Percentiles rank a stretch among this genome's conserved stretches.
Evolutionary conservation across 1,140 invertebrate genomes (phyloP).

Genomic region (Formica selysi): DNA sequence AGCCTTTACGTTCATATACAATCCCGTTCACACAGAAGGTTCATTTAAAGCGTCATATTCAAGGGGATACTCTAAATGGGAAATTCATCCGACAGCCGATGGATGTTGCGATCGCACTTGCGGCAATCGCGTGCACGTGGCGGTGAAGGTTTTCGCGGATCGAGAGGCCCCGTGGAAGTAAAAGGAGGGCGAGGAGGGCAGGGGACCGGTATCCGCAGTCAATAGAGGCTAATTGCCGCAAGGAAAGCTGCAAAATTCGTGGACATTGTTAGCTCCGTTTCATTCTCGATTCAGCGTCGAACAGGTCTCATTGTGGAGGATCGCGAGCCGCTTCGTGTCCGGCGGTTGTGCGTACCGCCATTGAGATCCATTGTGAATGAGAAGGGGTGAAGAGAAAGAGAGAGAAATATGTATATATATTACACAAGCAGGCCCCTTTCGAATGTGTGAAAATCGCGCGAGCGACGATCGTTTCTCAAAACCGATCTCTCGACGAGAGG

Average conservation of each 20-base stretch:
- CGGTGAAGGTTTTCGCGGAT: conserved; percentile 40
- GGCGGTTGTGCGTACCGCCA: conserved; percentile 20
- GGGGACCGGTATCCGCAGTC: conserved; percentile 65
- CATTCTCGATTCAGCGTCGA: conserved; percentile 61
- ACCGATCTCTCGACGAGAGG: background rate
- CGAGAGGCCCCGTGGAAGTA: conserved; percentile 8
- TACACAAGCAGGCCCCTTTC: too few species aligned
- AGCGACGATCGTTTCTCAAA: conserved; percentile 15
- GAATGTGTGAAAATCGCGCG: background rate
- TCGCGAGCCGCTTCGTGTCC: conserved; percentile 51
- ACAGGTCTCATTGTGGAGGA: conserved; percentile 57
- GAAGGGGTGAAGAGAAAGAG: conserved; percentile 13
- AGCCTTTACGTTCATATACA: background rate
- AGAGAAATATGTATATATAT: too few species aligned
- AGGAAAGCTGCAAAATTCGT: conserved; percentile 75
- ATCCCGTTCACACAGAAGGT: background rate
- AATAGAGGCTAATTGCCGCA: conserved; percentile 76
- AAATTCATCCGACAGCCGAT: conserved; percentile 72
- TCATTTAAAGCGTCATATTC: conserved; percentile 15
- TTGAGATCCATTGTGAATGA: conserved; percentile 27
- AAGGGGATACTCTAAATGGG: conserved; percentile 55
- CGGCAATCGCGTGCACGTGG: conserved; percentile 72
- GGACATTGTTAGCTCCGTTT: conserved; percentile 62
- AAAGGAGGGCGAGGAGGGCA: conserved; percentile 16
- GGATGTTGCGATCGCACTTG: conserved; percentile 67